Evolutionary conservation across 2,113 vertebrate species (phyloP).

Genomic region (Heterochromis multidens): DNA sequence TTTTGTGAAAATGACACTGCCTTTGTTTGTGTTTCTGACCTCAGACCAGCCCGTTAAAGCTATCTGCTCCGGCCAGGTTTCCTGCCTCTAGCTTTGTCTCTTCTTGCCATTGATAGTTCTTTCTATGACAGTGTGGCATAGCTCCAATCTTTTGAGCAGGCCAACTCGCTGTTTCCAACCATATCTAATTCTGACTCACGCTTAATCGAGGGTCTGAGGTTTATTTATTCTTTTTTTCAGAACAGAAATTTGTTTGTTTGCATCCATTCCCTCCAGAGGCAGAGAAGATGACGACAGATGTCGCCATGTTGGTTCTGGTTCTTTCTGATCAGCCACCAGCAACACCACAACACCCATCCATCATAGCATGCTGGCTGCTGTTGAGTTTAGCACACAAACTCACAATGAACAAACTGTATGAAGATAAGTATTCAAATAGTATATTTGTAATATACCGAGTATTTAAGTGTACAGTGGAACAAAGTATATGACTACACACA

Average conservation of each 20-base stretch:
- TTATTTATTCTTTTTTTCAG: not conserved
- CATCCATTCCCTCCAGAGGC: conserved; percentile 3
- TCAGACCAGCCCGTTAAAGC: not conserved
- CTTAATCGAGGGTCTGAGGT: not conserved
- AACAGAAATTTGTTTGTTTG: conserved; percentile 4
- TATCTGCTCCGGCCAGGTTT: conserved; percentile 6
- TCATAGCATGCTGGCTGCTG: conserved; percentile 33
- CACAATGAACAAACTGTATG: not conserved
- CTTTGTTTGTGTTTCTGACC: conserved; percentile 8
- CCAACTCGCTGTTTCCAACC: not conserved
- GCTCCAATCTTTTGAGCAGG: not conserved
- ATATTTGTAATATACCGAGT: not conserved
- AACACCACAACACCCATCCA: conserved; percentile 33
- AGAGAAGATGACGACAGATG: conserved; percentile 31
- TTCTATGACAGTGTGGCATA: not conserved
- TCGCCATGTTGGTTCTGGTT: conserved; percentile 15
- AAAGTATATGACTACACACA: not conserved
- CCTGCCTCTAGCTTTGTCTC: not conserved
- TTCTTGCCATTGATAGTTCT: not conserved
- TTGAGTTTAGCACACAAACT: not conserved
- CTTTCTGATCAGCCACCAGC: conserved; percentile 44
- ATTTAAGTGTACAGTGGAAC: not conserved
- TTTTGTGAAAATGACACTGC: not conserved
- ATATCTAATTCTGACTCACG: not conserved
- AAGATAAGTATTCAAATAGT: not conserved